phyloP scores from a whole-genome alignment of 2,888 invertebrate genomes.

The Pharmacophagus antenor region DNA sequence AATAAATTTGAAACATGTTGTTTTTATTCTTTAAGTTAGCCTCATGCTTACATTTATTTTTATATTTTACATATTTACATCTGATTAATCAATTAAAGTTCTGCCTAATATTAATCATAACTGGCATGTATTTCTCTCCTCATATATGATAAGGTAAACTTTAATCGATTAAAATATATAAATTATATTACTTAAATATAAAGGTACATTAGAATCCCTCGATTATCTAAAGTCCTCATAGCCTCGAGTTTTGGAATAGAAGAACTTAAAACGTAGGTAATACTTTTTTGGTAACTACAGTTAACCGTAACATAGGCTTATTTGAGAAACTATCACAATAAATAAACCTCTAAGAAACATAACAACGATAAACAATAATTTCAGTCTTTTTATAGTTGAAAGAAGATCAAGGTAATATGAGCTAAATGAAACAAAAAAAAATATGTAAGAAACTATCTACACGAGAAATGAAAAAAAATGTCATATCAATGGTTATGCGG shows the following conservation, averaged over 20 bases:
- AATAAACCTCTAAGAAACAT: constrained; percentile 73
- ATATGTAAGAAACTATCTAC: not conserved
- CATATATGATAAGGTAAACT: constrained; percentile 16
- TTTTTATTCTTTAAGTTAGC: constrained; percentile 58
- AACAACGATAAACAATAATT: constrained; percentile 66
- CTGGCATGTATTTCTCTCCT: not conserved
- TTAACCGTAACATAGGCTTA: constrained; percentile 59
- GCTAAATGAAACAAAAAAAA: constrained; percentile 7
- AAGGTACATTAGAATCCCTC: constrained; percentile 42
- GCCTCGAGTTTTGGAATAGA: constrained; percentile 64
- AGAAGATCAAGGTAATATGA: constrained; percentile 42
- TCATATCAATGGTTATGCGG: constrained; percentile 4
- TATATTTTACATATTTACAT: constrained; percentile 64
- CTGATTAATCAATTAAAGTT: constrained; percentile 42
- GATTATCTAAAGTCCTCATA: constrained; percentile 57
- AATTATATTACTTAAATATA: constrained; percentile 33
- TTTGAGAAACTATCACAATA: constrained; percentile 68
- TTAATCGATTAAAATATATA: constrained; percentile 30
- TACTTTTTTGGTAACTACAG: constrained; percentile 78
- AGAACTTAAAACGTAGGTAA: constrained; percentile 67
- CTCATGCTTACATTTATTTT: constrained; percentile 54
- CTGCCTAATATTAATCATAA: not conserved
- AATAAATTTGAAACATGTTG: constrained; percentile 45
- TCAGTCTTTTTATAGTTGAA: constrained; percentile 70
- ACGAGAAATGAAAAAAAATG: constrained; percentile 14